phyloP scores from a whole-genome alignment of 1,140 invertebrate genomes.

The Tribolium madens region DNA sequence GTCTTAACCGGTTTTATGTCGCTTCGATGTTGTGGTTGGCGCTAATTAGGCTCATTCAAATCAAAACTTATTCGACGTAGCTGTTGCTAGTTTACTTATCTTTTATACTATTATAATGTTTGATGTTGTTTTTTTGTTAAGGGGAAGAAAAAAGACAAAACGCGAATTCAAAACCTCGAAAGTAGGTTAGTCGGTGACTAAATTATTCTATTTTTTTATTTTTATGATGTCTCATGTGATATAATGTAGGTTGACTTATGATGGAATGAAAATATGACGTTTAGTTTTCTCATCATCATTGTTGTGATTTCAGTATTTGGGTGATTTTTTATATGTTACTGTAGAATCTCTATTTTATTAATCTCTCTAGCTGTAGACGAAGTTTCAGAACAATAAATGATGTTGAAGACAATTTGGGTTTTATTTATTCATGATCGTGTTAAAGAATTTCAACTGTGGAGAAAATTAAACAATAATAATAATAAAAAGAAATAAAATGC shows the following conservation, averaged over 20 bases:
- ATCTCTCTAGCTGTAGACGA: slow-evolving; percentile 4
- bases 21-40: slow-evolving; percentile 17
- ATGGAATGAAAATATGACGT: slow-evolving; percentile 13
- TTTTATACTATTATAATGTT: neutral
- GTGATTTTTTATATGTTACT: slow-evolving; percentile 13
- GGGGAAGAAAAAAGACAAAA: slow-evolving; percentile 4
- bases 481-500: too few species aligned
- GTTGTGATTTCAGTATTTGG: slow-evolving; percentile 38
- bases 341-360: slow-evolving; percentile 27
- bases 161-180: neutral
- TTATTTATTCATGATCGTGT: too few species aligned
- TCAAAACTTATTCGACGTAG: slow-evolving; percentile 2
- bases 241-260: slow-evolving; percentile 4
- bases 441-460: too few species aligned
- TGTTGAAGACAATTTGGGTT: neutral
- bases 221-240: slow-evolving; percentile 21
- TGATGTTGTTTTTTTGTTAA: neutral
- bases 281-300: slow-evolving; percentile 8
- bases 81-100: slow-evolving; percentile 10
- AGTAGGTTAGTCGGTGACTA: neutral
- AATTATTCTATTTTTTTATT: slow-evolving; percentile 14
- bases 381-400: slow-evolving; percentile 14
- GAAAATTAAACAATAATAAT: too few species aligned
- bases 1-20: neutral
- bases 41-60: slow-evolving; percentile 22